phyloP scores from a whole-genome alignment of 1,140 invertebrate genomes.

The Lycorma delicatula region DNA sequence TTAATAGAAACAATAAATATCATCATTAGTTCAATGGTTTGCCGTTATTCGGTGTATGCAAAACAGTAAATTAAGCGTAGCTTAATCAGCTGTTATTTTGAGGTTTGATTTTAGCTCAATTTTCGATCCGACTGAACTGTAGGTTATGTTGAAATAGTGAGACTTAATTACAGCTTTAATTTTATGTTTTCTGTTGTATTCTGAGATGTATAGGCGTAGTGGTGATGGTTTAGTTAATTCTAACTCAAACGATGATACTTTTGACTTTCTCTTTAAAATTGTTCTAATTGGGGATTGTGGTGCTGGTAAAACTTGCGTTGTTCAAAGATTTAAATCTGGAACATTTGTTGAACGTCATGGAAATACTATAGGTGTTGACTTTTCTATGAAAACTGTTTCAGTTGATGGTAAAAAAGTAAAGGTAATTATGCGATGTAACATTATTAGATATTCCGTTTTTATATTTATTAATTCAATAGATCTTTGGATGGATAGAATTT shows the following conservation, averaged over 20 bases:
- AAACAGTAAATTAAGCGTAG: no score
- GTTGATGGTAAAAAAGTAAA: slow-evolving; percentile 90
- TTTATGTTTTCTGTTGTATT: no score
- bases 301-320: slow-evolving; percentile 77
- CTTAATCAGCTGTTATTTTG: no score
- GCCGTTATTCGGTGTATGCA: no score
- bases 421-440: slow-evolving; percentile 44
- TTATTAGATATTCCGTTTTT: slow-evolving; percentile 12
- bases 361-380: slow-evolving; percentile 93
- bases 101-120: no score
- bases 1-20: no score
- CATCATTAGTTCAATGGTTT: no score
- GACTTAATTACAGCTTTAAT: no score
- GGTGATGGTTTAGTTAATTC: slow-evolving; percentile 4
- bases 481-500: no score
- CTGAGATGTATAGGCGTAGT: neutral
- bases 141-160: no score
- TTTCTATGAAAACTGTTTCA: slow-evolving; percentile 91
- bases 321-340: slow-evolving; percentile 87
- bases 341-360: slow-evolving; percentile 88
- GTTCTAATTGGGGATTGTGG: slow-evolving; percentile 76
- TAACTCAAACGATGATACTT: slow-evolving; percentile 53
- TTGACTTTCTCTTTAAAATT: slow-evolving; percentile 77
- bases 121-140: no score
- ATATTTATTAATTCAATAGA: neutral